phyloP scores from a whole-genome alignment of 1,140 invertebrate species.

The Trinorchestia longiramus region DNA sequence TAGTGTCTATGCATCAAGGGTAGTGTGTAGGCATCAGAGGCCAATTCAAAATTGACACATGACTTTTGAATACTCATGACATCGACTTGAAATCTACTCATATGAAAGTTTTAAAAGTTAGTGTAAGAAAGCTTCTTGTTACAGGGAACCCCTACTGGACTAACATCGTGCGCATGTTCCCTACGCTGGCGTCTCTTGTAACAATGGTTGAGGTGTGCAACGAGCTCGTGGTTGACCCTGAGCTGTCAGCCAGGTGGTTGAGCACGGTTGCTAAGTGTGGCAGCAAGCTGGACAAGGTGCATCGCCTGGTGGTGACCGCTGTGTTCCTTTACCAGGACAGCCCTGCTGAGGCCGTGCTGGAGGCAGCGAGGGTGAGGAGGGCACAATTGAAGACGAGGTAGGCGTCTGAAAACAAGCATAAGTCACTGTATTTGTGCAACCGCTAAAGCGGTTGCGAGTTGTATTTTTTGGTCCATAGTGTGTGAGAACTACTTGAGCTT shows the following conservation, averaged over 20 bases:
- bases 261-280: conserved; percentile 58
- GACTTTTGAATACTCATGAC: background rate
- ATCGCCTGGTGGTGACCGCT: conserved; percentile 63
- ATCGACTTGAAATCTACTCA: background rate
- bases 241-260: conserved; percentile 62
- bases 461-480: too few relatives aligned
- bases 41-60: background rate
- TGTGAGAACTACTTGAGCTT: too few relatives aligned
- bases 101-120: background rate
- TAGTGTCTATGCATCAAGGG: too few relatives aligned
- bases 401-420: too few relatives aligned
- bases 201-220: conserved; percentile 64
- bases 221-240: conserved; percentile 63
- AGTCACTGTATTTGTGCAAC: too few relatives aligned
- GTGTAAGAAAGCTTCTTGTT: background rate
- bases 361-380: conserved; percentile 63
- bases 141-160: conserved; percentile 55
- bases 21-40: too few relatives aligned
- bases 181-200: conserved; percentile 60
- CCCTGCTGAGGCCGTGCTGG: conserved; percentile 61
- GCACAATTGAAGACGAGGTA: too few relatives aligned
- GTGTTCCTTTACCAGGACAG: conserved; percentile 64
- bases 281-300: conserved; percentile 60
- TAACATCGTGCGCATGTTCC: conserved; percentile 16
- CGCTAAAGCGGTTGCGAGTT: too few relatives aligned